phyloP scores from a whole-genome alignment of 2,113 vertebrate species.

The Amia ocellicauda region DNA sequence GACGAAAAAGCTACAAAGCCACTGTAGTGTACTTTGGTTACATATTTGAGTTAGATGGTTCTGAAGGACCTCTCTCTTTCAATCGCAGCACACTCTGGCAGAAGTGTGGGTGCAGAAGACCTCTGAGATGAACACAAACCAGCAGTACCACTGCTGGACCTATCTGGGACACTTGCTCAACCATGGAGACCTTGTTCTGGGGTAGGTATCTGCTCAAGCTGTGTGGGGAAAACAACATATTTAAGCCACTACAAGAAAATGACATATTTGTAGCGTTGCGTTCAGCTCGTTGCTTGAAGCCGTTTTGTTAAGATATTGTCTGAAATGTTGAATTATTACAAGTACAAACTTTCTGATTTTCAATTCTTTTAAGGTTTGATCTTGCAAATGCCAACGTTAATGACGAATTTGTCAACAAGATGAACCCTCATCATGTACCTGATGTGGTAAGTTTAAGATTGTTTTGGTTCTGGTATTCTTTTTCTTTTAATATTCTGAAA shows the following conservation, averaged over 20 bases:
- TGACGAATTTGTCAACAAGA: conserved; percentile 90
- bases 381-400: conserved; percentile 94
- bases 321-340: no score
- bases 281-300: background rate
- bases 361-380: conserved; percentile 73
- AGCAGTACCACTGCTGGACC: conserved; percentile 91
- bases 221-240: no score
- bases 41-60: no score
- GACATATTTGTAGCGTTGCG: background rate
- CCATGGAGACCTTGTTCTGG: conserved; percentile 89
- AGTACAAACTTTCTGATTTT: no score
- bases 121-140: conserved; percentile 85
- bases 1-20: no score
- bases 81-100: conserved; percentile 80
- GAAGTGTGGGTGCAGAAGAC: conserved; percentile 96
- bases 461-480: background rate
- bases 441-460: conserved; percentile 80
- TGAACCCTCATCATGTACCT: conserved; percentile 83
- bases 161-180: conserved; percentile 92
- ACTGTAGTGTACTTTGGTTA: no score
- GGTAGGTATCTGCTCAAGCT: conserved; percentile 61
- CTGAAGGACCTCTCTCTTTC: no score
- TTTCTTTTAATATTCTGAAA: no score
- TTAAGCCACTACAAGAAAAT: no score
- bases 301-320: no score